A percentile compares a stretch with the other conserved stretches of the same genome.
These are phyloP conservation scores for Tipula vernalis DNA, from an alignment of 2,888 invertebrate genomes.

Conservation along the genomic window DNA sequence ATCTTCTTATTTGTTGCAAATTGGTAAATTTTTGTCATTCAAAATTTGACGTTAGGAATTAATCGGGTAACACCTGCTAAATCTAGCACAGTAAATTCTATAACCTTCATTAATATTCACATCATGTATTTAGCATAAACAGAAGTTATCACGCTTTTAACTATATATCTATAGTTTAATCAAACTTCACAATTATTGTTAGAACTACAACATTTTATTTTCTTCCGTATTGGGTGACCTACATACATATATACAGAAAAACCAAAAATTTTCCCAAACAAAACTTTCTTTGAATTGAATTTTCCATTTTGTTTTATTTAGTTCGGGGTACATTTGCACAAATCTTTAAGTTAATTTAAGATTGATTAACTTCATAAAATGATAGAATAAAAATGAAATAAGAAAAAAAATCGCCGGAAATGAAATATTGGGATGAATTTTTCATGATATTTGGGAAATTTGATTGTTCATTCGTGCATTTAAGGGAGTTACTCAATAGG, in stretches of 20 bases:
- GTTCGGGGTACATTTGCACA: not conserved
- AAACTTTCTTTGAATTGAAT: not conserved
- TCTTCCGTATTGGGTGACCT: not conserved
- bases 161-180: too few species aligned
- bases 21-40: too few species aligned
- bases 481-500: not conserved
- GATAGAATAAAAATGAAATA: not conserved
- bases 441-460: not conserved
- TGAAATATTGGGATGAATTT: not conserved
- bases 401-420: not conserved
- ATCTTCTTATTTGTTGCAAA: too few species aligned
- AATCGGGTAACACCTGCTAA: too few species aligned
- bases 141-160: too few species aligned
- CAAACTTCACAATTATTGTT: too few species aligned
- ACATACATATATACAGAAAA: not conserved
- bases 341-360: not conserved
- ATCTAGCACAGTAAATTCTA: too few species aligned
- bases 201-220: too few species aligned
- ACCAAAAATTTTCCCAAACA: not conserved
- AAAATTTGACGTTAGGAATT: too few species aligned
- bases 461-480: not conserved
- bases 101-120: too few species aligned
- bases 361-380: not conserved
- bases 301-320: not conserved
- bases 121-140: too few species aligned